Evolutionary conservation across 2,797 vertebrate genomes (phyloP), one percentile per base, ranked within the genome.

Genomic region (Dendrocincla tyrannina): DNA sequence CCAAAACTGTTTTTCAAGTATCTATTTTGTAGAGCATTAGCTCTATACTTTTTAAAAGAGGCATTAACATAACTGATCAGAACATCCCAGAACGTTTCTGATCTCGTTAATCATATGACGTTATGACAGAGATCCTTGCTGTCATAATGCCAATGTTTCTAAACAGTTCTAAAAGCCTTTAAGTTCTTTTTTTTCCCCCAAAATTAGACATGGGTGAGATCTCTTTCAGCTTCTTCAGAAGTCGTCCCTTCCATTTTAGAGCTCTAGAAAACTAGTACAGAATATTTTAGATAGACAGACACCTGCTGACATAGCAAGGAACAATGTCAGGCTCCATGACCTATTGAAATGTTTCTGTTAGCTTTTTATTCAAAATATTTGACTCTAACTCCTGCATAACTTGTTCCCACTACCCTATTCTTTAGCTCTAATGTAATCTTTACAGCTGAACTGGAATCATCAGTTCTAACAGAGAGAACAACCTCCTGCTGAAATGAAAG

Each of bases 1-100:
- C 44, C 23, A 93, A 94, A 93, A 97, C 93, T 91, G 86, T 70
- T 91, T 92, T 91, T 95, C 93, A 95, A 96, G 92, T 87, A 93
- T 94, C 89, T 87, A 82, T 91, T 96, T 93, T 95, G 94, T 8
- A 93, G 68, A 95, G 73, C 75, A 86, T 22, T 91, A 80, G 74
- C 89, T 94, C 89, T 80, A 44, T 81, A 94, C 82, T 93, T 88
- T 90, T 79, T 30, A 81, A 86, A 91, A 79, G 91, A 86, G 1
- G n/a, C 72, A 95, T 93, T 91, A 94, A 89, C 81, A 86, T 35
- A 86, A 94, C 37, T 56, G 91, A 95, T 92, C 90, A 93, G 92
- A 95, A 97, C 85, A 82, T 64, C 93, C 91, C 79, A 85, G 88
- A 79, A 90, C 1, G 33, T 91, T 91, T 94, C 94, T 96, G 91